Conservation (phyloP, 2,113 vertebrate genomes). For the Parus major region DNA sequence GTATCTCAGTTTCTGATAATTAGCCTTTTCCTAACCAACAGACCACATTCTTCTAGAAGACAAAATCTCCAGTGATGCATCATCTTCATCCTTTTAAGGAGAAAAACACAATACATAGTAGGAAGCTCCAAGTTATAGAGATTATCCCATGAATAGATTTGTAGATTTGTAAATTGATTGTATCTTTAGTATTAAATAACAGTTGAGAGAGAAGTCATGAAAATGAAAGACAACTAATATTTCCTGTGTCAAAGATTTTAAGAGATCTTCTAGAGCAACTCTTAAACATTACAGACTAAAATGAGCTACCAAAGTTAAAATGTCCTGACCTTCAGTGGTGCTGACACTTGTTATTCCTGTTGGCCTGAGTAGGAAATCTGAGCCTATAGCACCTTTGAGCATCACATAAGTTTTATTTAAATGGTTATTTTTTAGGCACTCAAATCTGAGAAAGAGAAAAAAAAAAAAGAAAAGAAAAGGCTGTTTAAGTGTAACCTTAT, state of each 20-base stretch:
- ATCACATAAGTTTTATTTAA: neutral
- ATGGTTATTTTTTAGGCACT: slow-evolving; percentile 36
- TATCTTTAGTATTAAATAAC: neutral
- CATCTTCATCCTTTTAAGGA: neutral
- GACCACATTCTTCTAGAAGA: neutral
- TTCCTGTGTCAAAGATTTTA: neutral
- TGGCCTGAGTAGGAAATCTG: slow-evolving; percentile 38
- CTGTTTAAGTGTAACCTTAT: neutral
- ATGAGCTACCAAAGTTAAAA: neutral
- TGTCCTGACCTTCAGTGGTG: neutral
- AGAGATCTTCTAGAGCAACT: neutral
- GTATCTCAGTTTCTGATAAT: neutral
- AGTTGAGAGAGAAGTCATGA: neutral
- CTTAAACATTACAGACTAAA: neutral
- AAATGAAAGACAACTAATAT: neutral
- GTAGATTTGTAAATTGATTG: neutral
- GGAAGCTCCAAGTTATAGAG: neutral
- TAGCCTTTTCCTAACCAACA: neutral
- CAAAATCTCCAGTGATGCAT: neutral
- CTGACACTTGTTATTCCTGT: slow-evolving; percentile 2
- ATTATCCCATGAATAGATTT: neutral
- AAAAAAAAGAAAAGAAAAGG: neutral
- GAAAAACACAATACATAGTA: neutral
- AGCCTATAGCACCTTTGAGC: slow-evolving; percentile 51
- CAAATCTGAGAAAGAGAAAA: neutral